Conservation (phyloP, 35 echinoderm and acorn worm genomes). For the Eucidaris tribuloides region DNA sequence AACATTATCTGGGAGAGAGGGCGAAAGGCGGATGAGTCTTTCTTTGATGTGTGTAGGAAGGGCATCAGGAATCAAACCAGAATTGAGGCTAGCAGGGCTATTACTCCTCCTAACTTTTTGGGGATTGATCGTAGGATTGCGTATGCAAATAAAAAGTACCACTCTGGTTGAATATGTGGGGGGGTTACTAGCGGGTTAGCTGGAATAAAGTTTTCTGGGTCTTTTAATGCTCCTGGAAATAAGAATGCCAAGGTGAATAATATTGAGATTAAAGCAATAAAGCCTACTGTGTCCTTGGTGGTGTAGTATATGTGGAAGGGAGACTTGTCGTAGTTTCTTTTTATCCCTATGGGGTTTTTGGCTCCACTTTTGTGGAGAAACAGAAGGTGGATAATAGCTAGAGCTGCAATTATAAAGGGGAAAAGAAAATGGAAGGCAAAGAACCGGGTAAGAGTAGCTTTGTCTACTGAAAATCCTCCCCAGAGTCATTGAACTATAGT, state of each 20-base stretch:
- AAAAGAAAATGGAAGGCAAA: conserved; percentile 80
- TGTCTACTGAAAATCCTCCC: conserved; percentile 75
- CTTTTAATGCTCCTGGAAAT: conserved; percentile 42
- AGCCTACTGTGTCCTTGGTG: conserved; percentile 55
- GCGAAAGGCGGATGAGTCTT: conserved; percentile 41
- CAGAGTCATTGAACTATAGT: conserved; percentile 71
- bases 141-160: conserved; percentile 85
- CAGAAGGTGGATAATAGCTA: conserved; percentile 52
- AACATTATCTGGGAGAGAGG: conserved; percentile 29
- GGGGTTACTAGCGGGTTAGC: conserved; percentile 77
- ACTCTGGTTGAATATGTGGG: conserved; percentile 72
- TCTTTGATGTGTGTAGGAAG: conserved; percentile 34
- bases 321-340: conserved; percentile 45
- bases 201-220: conserved; percentile 72
- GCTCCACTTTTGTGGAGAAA: conserved; percentile 73
- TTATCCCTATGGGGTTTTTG: conserved; percentile 64
- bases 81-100: conserved; percentile 56
- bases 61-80: conserved; percentile 60
- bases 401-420: conserved; percentile 60
- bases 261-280: conserved; percentile 26
- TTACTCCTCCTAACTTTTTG: conserved; percentile 81
- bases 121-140: conserved; percentile 80
- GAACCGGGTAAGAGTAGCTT: conserved; percentile 72
- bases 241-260: conserved; percentile 20
- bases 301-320: conserved; percentile 69